Conservation (phyloP, 2,113 vertebrate species). For the Nothocercus julius region DNA sequence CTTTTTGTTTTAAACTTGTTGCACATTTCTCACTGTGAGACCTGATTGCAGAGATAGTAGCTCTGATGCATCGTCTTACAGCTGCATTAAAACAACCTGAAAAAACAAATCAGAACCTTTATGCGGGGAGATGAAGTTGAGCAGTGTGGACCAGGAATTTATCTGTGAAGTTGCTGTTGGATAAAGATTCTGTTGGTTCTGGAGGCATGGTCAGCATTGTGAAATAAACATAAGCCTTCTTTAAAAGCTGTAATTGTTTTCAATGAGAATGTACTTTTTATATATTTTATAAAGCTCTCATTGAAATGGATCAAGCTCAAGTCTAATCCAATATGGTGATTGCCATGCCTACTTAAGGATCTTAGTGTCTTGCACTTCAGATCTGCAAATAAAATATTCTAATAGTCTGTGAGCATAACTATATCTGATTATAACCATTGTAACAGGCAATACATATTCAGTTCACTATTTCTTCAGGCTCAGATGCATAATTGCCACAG, state of each 20-base stretch:
- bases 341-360: not conserved
- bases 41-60: not conserved
- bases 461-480: not conserved
- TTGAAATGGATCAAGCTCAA: not conserved
- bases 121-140: not conserved
- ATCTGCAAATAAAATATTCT: not conserved
- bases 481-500: not conserved
- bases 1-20: not conserved
- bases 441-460: not conserved
- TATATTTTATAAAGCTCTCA: not conserved
- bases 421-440: not conserved
- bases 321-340: not conserved
- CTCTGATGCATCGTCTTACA: not conserved
- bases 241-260: not conserved
- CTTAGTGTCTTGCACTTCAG: not conserved
- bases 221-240: not conserved
- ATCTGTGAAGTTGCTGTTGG: not conserved
- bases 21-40: not conserved
- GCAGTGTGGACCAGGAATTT: not conserved
- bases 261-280: not conserved
- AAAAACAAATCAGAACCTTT: not conserved
- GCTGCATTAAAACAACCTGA: not conserved
- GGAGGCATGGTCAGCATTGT: not conserved
- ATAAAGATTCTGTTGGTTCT: not conserved
- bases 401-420: not conserved